Evolutionary conservation across 2,797 vertebrate species (phyloP).

Genomic region (Staurois parvus): DNA sequence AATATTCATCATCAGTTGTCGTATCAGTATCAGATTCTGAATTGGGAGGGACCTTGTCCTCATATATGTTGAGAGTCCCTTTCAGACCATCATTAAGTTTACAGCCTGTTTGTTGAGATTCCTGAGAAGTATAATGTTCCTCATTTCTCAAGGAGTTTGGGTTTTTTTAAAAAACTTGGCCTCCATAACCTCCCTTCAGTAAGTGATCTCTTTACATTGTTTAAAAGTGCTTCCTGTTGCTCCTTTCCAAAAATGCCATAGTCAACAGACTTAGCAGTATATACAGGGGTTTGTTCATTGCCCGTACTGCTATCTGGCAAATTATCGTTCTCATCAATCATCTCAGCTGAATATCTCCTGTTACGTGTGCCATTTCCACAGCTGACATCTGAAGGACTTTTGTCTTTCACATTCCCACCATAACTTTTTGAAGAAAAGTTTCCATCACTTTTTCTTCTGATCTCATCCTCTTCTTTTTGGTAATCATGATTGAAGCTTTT

Average conservation of each 20-base stretch:
- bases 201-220: slow-evolving; percentile 79
- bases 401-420: slow-evolving; percentile 61
- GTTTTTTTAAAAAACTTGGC: slow-evolving; percentile 77
- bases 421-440: slow-evolving; percentile 75
- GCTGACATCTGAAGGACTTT: slow-evolving; percentile 58
- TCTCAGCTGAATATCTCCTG: slow-evolving; percentile 74
- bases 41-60: slow-evolving; percentile 73
- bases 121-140: slow-evolving; percentile 56
- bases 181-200: slow-evolving; percentile 78
- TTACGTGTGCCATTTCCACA: slow-evolving; percentile 39
- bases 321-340: slow-evolving; percentile 75
- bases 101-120: slow-evolving; percentile 66
- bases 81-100: slow-evolving; percentile 69
- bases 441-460: slow-evolving; percentile 68
- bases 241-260: slow-evolving; percentile 81
- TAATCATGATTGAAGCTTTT: slow-evolving; percentile 66
- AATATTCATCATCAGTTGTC: slow-evolving; percentile 95
- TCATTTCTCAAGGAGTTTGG: slow-evolving; percentile 71
- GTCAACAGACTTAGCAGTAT: slow-evolving; percentile 69
- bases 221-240: slow-evolving; percentile 77
- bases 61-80: slow-evolving; percentile 73
- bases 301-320: slow-evolving; percentile 59
- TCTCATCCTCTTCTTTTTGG: slow-evolving; percentile 50
- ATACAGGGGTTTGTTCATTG: slow-evolving; percentile 60
- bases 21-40: slow-evolving; percentile 85